Percentiles rank a stretch among this genome's conserved stretches.
Conservation (phyloP, 2,113 vertebrate species). For the Morone saxatilis region DNA sequence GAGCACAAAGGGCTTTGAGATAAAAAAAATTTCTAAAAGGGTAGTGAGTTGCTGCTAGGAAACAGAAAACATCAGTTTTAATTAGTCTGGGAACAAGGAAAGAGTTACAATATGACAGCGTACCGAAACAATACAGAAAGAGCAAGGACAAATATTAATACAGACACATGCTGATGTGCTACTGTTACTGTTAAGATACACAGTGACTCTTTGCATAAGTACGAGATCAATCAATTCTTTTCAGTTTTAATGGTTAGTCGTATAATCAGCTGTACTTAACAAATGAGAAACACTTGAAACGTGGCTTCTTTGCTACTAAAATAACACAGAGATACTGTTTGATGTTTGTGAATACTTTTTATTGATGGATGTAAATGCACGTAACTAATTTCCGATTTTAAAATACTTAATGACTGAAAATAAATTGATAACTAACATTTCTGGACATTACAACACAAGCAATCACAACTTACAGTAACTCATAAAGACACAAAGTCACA, state of each 20-base stretch:
- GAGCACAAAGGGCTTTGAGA: conserved; percentile 18
- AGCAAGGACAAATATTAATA: not conserved
- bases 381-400: not conserved
- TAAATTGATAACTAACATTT: not conserved
- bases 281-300: not conserved
- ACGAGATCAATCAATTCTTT: not conserved
- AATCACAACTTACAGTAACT: not conserved
- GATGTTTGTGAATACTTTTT: not conserved
- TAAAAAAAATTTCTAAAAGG: conserved; percentile 19
- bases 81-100: not conserved
- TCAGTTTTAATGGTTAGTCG: not conserved
- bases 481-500: not conserved
- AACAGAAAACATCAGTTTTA: conserved; percentile 7
- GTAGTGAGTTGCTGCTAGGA: not conserved
- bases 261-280: not conserved
- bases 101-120: not conserved
- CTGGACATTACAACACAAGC: not conserved
- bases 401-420: not conserved
- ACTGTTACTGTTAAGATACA: not conserved
- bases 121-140: not conserved
- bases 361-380: not conserved
- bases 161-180: not conserved
- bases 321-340: not conserved
- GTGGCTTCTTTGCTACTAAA: no score
- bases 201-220: not conserved